Base-by-base conservation (phyloP, 2,113 vertebrate genomes). In the Gopherus flavomarginatus region DNA sequence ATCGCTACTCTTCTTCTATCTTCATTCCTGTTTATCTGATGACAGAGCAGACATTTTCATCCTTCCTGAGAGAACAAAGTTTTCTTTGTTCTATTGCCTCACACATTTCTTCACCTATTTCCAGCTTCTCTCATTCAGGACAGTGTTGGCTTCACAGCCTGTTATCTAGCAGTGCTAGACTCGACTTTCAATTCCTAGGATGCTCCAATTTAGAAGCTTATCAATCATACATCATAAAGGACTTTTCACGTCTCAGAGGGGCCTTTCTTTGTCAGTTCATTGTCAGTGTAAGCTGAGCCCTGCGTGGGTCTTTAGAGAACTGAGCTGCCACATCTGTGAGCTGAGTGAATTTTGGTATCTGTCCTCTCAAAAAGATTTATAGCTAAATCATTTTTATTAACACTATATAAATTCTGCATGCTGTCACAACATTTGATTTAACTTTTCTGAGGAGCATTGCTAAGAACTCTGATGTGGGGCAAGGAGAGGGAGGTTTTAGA, bases 341-440 rank as follows among this genome's bases (percentile, higher is more conserved):
- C 54, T 77, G 69, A 92, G 81, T 21, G 80, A 10, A 31, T 47
- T 2, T 72, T 96, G 53, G 65, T 81, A 42, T 53, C 21, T 78
- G 56, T 88, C 49, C 91, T 83, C 81, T 44, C 94, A 75, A 85
- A 47, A 87, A 91, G 91, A 95, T 0, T 81, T 92, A 95, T 81
- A 81, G 88, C 81, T 88, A 38, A 93, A 93, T 86, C 56, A 93
- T 7, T 65, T 91, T 94, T 96, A 94, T 95, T 94, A 88, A 38
- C 53, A 92, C 21, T 11, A 62, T 79, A 85, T 56, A 91, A 81
- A 96, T 88, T 96, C 57, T 88, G 31, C 52, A 26, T 42, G 72
- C 75, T 92, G 88, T 87, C 79, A 88, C 0, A 38, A 8, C 38
- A 9, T 7, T 49, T 54, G 79, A 50, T 38, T 65, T 21, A 75